Evolutionary conservation across 2,888 invertebrate genomes (phyloP).

Genomic region (Nebria salina): DNA sequence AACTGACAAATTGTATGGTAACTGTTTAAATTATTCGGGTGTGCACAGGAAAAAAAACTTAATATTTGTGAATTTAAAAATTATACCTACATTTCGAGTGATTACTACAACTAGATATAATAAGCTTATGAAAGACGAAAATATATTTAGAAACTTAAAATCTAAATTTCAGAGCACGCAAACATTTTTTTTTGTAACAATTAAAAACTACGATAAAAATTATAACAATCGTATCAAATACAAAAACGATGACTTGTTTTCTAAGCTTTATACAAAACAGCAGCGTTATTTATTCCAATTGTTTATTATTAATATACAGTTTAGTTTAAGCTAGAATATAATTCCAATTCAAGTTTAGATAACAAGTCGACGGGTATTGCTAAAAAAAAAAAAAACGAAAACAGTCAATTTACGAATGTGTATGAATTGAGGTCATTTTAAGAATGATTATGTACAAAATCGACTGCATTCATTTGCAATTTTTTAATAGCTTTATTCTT

Average conservation of each 20-base stretch:
- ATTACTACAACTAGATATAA: constrained; percentile 28
- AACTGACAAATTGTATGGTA: constrained; percentile 19
- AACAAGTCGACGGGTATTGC: constrained; percentile 23
- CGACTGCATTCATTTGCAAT: constrained; percentile 35
- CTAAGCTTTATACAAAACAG: not conserved
- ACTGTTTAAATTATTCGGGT: constrained; percentile 17
- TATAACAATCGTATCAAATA: constrained; percentile 37
- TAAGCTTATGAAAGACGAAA: constrained; percentile 41
- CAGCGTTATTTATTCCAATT: not conserved
- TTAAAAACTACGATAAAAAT: constrained; percentile 43
- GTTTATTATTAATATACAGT: too few species aligned
- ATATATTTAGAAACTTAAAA: constrained; percentile 22
- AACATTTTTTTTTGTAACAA: constrained; percentile 35
- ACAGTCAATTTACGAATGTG: constrained; percentile 35
- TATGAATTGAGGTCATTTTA: not conserved
- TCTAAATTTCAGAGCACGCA: constrained; percentile 30
- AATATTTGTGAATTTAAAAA: not conserved
- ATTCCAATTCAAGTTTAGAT: not conserved
- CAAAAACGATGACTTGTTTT: constrained; percentile 4
- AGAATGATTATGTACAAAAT: constrained; percentile 20
- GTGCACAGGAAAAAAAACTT: not conserved
- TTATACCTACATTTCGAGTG: not conserved
- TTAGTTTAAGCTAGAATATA: too few species aligned
- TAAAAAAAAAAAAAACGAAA: constrained; percentile 13
- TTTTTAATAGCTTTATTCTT: constrained; percentile 24